Conservation (phyloP, 2,113 vertebrate species). For the Amphiprion ocellaris region DNA sequence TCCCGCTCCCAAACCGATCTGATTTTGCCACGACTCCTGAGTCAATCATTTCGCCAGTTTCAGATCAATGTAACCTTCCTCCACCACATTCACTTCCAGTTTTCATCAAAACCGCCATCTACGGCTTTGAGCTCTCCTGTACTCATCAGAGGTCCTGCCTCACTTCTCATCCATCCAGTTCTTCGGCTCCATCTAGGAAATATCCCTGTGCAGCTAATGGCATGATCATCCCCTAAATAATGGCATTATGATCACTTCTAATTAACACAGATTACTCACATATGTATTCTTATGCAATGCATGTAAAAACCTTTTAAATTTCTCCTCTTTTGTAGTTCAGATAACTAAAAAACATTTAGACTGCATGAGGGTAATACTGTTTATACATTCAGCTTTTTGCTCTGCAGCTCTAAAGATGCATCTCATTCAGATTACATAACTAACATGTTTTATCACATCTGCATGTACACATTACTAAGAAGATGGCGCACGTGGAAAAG, state of each 20-base stretch:
- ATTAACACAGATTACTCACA: neutral
- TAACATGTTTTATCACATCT: neutral
- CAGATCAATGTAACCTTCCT: neutral
- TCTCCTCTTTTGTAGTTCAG: no score
- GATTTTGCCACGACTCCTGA: neutral
- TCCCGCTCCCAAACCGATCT: neutral
- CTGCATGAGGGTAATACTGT: no score
- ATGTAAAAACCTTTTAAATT: no score
- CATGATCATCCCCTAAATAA: neutral
- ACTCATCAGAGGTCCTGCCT: neutral
- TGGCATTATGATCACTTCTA: neutral
- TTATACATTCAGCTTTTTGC: constrained; percentile 2
- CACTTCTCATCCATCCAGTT: neutral
- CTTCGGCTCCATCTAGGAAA: neutral
- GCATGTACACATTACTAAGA: neutral
- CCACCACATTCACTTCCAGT: neutral
- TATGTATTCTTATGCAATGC: neutral
- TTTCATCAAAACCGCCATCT: neutral
- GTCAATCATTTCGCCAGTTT: neutral
- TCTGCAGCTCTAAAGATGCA: neutral
- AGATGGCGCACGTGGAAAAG: neutral
- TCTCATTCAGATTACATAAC: neutral
- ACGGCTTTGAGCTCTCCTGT: neutral
- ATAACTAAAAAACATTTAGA: no score
- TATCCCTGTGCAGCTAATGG: neutral